Evolutionary conservation across 2,888 invertebrate genomes (phyloP).

Genomic region (Nezara viridula): DNA sequence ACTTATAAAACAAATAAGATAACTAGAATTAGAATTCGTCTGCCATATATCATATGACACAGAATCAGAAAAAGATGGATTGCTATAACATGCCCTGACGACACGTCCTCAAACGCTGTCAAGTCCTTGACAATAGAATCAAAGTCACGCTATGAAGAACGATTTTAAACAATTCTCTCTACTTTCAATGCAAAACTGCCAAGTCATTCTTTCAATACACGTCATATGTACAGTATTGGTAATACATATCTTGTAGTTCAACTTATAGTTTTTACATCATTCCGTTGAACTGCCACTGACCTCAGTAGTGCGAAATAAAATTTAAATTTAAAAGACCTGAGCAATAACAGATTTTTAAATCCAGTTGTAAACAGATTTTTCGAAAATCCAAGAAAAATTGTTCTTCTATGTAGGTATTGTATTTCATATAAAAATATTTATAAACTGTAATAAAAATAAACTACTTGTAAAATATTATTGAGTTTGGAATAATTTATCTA

Average conservation of each 20-base stretch:
- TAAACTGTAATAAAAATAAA: no score
- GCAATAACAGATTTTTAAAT: no score
- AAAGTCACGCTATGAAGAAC: neutral
- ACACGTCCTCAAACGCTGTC: neutral
- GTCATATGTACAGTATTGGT: neutral
- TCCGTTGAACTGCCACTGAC: no score
- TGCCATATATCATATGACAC: neutral
- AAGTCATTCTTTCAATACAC: neutral
- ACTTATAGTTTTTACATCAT: no score
- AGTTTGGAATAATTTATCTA: no score
- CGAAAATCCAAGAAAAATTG: no score
- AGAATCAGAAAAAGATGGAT: neutral
- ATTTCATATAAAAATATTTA: no score
- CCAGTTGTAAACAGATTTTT: no score
- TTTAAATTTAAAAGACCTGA: no score
- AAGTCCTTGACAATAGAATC: slow-evolving; percentile 2
- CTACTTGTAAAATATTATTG: no score
- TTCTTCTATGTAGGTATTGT: no score
- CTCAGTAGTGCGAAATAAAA: no score
- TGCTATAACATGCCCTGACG: neutral
- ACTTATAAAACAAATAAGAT: neutral
- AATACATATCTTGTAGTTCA: neutral
- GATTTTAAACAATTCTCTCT: neutral
- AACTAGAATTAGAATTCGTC: neutral
- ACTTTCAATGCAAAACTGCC: neutral